phyloP scores from a whole-genome alignment of 1,140 invertebrate species.

The Lepidurus arcticus region DNA sequence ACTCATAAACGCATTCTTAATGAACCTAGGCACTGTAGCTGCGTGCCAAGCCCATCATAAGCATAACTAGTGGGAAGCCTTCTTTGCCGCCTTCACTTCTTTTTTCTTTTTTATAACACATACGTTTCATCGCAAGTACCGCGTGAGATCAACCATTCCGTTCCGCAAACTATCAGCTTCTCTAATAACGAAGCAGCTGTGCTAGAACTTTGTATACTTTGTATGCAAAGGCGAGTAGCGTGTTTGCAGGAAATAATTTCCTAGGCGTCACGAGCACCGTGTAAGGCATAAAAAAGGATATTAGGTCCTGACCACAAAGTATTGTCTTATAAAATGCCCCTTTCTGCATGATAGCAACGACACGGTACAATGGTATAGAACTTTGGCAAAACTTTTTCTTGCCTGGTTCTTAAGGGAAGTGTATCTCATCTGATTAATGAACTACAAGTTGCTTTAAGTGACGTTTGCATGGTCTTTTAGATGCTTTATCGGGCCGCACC shows the following conservation, averaged over 20 bases:
- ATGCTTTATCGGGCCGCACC: not conserved
- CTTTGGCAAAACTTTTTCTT: not conserved
- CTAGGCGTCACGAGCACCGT: too few relatives aligned
- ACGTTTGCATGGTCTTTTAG: not conserved
- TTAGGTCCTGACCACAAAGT: not conserved
- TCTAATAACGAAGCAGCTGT: too few relatives aligned
- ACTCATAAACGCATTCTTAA: slow-evolving; percentile 19
- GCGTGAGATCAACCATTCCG: too few relatives aligned
- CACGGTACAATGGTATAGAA: not conserved
- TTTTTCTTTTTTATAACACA: too few relatives aligned
- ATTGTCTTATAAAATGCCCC: not conserved
- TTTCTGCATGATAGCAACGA: not conserved
- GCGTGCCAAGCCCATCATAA: not conserved
- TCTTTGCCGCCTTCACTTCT: not conserved
- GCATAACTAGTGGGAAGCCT: not conserved
- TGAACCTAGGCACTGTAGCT: not conserved
- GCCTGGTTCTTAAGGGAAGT: not conserved
- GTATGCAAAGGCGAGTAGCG: too few relatives aligned
- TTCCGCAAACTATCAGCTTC: too few relatives aligned
- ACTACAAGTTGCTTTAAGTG: not conserved
- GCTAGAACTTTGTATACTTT: too few relatives aligned
- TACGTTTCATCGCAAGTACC: too few relatives aligned
- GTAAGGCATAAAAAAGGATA: too few relatives aligned
- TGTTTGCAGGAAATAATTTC: too few relatives aligned
- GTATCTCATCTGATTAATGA: not conserved